A percentile compares a stretch with the other conserved stretches of the same genome.
Conservation (phyloP, 1,140 invertebrate species). For the Drosophila seguyi region DNA sequence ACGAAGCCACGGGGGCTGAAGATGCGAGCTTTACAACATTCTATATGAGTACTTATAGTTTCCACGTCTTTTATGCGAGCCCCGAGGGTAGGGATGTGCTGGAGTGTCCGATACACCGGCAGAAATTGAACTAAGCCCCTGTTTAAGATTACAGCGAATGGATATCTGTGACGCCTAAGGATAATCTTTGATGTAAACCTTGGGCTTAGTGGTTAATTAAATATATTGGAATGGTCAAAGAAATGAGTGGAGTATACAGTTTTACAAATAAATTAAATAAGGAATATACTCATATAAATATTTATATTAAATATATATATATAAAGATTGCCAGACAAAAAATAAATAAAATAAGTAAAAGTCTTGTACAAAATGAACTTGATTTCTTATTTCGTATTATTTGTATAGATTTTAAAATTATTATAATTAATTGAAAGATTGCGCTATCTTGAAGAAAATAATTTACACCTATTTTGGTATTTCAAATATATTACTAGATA, state of each 20-base stretch:
- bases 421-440: no score
- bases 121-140: conserved; percentile 5
- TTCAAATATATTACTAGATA: no score
- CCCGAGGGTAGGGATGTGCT: background rate
- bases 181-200: background rate
- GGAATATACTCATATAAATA: background rate
- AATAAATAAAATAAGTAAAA: no score
- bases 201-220: background rate
- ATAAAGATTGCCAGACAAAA: no score
- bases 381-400: no score
- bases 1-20: conserved; percentile 27
- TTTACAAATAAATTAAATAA: background rate
- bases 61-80: conserved; percentile 15
- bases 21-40: conserved; percentile 34
- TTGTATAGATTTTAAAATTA: no score
- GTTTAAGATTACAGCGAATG: background rate
- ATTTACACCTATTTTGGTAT: no score
- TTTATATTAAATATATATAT: no score
- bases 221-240: background rate
- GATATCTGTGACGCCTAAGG: background rate
- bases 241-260: background rate
- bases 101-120: conserved; percentile 10
- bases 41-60: conserved; percentile 53
- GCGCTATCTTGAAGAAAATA: no score
- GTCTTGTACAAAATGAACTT: no score